These are phyloP conservation scores for Omphaloscelis lunosa DNA, from an alignment of 2,888 invertebrate species.

Conservation along the genomic window DNA sequence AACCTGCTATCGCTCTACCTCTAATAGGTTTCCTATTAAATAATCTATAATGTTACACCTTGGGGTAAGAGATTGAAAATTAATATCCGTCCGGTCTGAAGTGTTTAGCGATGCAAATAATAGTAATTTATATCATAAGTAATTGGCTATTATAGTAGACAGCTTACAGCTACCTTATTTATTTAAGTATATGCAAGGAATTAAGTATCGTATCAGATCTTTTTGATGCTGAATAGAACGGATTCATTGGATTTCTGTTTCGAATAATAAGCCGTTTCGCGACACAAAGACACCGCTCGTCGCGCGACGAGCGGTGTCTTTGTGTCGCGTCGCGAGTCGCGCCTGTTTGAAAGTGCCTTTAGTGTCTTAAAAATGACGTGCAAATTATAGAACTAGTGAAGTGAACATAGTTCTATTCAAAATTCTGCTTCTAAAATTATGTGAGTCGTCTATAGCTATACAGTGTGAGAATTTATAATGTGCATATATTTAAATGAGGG, in stretches of 20 bases:
- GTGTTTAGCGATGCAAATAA: slow-evolving; percentile 53
- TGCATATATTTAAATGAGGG: no score
- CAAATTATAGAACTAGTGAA: no score
- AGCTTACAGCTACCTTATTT: slow-evolving; percentile 73
- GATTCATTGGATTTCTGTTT: slow-evolving; percentile 1
- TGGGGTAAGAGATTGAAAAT: slow-evolving; percentile 53
- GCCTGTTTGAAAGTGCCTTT: no score
- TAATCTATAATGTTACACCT: slow-evolving; percentile 29
- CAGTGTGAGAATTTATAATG: no score
- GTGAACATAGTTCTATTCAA: not conserved
- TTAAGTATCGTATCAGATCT: slow-evolving; percentile 14
- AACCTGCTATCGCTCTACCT: slow-evolving; percentile 1
- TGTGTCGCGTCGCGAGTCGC: no score
- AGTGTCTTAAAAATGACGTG: not conserved
- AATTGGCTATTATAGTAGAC: slow-evolving; percentile 59
- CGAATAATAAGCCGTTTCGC: not conserved
- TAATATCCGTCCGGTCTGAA: slow-evolving; percentile 46
- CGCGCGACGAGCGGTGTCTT: no score
- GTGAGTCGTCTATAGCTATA: not conserved
- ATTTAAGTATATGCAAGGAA: slow-evolving; percentile 19
- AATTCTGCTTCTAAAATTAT: not conserved
- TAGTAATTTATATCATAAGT: slow-evolving; percentile 53
- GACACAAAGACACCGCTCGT: no score
- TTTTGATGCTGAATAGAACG: not conserved
- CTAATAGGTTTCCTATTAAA: slow-evolving; percentile 44